Evolutionary conservation across 2,888 invertebrate genomes (phyloP).

Genomic region (Drosophila niveifrons): DNA sequence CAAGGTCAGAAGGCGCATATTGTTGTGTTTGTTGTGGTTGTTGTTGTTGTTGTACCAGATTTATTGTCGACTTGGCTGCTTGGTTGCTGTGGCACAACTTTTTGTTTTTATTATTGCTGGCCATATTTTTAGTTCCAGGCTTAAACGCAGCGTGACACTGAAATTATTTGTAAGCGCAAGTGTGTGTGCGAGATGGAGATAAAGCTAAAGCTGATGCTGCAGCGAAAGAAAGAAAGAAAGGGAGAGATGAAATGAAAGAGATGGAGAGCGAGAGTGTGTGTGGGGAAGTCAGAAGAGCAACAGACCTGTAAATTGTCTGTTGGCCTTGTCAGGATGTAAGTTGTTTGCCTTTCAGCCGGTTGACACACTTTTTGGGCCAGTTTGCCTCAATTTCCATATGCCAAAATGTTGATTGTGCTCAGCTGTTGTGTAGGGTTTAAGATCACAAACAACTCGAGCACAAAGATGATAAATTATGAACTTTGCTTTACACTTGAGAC

Average conservation of each 20-base stretch:
- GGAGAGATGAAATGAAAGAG: not conserved
- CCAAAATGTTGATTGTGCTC: conserved; percentile 30
- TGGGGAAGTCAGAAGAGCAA: not conserved
- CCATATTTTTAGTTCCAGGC: conserved; percentile 34
- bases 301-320: conserved; percentile 45
- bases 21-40: conserved; percentile 41
- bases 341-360: conserved; percentile 31
- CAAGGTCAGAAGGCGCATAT: conserved; percentile 71
- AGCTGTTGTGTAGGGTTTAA: conserved; percentile 10
- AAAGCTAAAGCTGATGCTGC: not conserved
- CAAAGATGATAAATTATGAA: not conserved
- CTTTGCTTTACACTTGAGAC: not conserved
- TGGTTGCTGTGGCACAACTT: conserved; percentile 55
- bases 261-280: not conserved
- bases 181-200: conserved; percentile 1
- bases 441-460: conserved; percentile 7
- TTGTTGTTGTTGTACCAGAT: conserved; percentile 45
- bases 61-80: conserved; percentile 44
- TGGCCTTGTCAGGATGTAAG: conserved; percentile 64
- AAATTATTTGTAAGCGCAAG: conserved; percentile 43
- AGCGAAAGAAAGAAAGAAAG: not conserved
- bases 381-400: conserved; percentile 51
- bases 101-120: conserved; percentile 41
- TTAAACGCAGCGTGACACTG: conserved; percentile 68
- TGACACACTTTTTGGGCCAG: conserved; percentile 62